Base-by-base conservation (phyloP, 35 echinoderm and acorn worm species). In the Anneissia japonica region DNA sequence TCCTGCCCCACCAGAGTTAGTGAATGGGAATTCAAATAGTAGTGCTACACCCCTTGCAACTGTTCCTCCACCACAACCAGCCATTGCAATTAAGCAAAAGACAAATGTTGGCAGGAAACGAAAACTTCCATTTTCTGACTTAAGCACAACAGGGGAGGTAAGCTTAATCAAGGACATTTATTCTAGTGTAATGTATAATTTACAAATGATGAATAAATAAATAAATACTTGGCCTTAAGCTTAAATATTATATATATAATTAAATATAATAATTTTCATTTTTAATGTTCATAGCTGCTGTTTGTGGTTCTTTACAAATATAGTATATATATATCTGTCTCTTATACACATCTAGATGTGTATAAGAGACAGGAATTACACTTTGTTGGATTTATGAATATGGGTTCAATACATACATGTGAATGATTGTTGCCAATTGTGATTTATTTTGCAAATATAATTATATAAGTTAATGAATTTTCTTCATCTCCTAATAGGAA, bases 61-160 rank as follows among this genome's bases (percentile, higher is more conserved):
- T 32, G 14, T 79, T 36, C 76, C 32, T 32, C 76, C 16, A 31
- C 32, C 11, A 38, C 79, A 43, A 31, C 73, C 45, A 81, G 16
- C 64, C 84, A 28, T 34, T 43, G 81, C 87, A 85, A 81, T 86
- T 4, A 88, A 88, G 93, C 88, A 43, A 31, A 89, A 96, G 85
- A 40, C 89, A 30, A 85, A 55, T 32, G 90, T 84, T 30, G 93
- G 93, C 34, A 86, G 93, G 4, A 96, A 96, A 86, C 76, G 93
- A 41, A 96, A 96, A 83, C 87, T 92, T 4, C 90, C 85, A 7
- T 64, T 88, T 26, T 46, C 46, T 4, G 93, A 94, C 26, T 64
- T 64, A 2, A 23, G 21, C 7, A 23, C 1, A 72, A 23, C 1
- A 72, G 81, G 84, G 26, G 93, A 90, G 84, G 88, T 90, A 79